These are phyloP conservation scores for Pelmatolapia mariae DNA, from an alignment of 2,113 vertebrate genomes.

Conservation along the genomic window DNA sequence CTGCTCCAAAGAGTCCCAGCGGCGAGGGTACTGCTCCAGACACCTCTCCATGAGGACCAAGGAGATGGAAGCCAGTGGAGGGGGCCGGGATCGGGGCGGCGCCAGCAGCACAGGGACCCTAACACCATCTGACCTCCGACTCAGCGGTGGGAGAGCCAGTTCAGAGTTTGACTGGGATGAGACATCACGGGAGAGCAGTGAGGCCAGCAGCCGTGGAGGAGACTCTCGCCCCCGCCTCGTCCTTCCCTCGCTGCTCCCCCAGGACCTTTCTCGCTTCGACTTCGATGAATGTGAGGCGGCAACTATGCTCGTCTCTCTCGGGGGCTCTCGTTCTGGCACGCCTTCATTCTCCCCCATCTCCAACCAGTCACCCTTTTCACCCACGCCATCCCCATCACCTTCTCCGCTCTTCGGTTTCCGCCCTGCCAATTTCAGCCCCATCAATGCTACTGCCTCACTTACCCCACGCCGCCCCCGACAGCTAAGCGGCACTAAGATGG, in stretches of 20 bases:
- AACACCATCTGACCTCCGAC: constrained; percentile 71
- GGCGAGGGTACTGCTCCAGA: constrained; percentile 88
- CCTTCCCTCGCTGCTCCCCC: constrained; percentile 66
- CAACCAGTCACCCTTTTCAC: constrained; percentile 90
- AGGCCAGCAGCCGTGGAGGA: constrained; percentile 84
- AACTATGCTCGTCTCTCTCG: constrained; percentile 87
- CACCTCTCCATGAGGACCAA: constrained; percentile 96
- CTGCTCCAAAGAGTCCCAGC: constrained; percentile 91
- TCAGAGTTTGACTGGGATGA: constrained; percentile 91
- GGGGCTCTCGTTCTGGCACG: constrained; percentile 84
- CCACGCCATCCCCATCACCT: constrained; percentile 83
- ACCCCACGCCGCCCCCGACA: constrained; percentile 74
- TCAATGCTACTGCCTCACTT: constrained; percentile 76
- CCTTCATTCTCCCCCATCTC: constrained; percentile 86
- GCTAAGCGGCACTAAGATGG: constrained; percentile 80
- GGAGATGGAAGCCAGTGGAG: constrained; percentile 87
- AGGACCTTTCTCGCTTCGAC: constrained; percentile 85
- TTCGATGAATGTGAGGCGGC: constrained; percentile 91
- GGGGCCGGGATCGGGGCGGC: constrained; percentile 75
- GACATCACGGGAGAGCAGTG: constrained; percentile 81
- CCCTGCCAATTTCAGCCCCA: constrained; percentile 87
- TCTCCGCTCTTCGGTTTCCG: constrained; percentile 86
- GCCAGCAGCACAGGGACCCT: constrained; percentile 75
- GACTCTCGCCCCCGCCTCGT: constrained; percentile 82
- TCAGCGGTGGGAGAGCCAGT: constrained; percentile 70